A percentile compares a stretch with the other conserved stretches of the same genome.
Conservation (phyloP, 2,797 vertebrate genomes). For the Tarsius wallacei region DNA sequence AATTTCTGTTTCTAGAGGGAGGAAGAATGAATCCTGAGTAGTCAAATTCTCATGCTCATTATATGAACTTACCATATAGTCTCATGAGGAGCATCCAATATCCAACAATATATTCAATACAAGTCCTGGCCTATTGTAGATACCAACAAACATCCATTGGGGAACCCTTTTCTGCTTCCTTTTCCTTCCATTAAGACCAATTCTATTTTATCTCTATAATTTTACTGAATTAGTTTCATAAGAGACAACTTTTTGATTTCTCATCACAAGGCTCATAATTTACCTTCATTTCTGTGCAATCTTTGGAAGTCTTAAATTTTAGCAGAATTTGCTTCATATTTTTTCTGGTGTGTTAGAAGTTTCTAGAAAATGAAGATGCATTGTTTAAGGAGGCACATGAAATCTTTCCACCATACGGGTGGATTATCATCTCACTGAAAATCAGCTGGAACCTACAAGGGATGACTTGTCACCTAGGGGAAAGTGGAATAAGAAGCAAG, state of each 20-base stretch:
- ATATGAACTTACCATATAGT: background rate
- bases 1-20: conserved; percentile 13
- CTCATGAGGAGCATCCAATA: background rate
- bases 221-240: background rate
- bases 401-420: background rate
- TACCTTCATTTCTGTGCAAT: background rate
- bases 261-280: background rate
- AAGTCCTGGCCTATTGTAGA: background rate
- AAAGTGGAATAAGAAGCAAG: background rate
- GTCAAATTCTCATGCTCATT: background rate
- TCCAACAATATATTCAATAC: background rate
- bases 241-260: background rate
- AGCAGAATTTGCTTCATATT: background rate
- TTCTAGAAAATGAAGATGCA: background rate
- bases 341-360: background rate
- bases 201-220: background rate
- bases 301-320: background rate
- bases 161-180: background rate
- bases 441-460: background rate
- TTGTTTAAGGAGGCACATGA: background rate
- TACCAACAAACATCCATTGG: background rate
- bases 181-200: background rate
- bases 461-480: background rate
- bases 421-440: background rate
- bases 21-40: background rate